Evolutionary conservation across 2,888 invertebrate species (phyloP).

Genomic region (Rhabditoides inermis): DNA sequence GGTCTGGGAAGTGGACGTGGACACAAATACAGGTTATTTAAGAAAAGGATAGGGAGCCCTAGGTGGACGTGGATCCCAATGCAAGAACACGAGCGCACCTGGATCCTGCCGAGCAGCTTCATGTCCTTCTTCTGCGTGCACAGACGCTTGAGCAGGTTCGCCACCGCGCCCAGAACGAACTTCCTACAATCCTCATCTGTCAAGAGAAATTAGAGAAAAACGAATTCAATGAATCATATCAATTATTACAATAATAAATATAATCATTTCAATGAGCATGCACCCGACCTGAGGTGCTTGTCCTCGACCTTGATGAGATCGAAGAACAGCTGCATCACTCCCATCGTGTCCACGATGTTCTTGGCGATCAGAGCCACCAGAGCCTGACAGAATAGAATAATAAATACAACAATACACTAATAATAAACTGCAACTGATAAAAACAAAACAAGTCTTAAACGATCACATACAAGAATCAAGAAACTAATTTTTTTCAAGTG

Average conservation of each 20-base stretch:
- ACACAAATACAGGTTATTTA: no score
- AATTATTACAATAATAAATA: neutral
- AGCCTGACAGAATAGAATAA: no score
- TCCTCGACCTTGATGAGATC: constrained; percentile 70
- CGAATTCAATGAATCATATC: neutral
- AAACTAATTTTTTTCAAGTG: no score
- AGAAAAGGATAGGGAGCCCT: no score
- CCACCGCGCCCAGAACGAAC: constrained; percentile 81
- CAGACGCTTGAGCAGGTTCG: constrained; percentile 86
- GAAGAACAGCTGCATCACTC: constrained; percentile 81
- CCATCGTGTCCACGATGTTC: constrained; percentile 75
- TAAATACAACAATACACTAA: no score
- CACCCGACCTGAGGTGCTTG: constrained; percentile 50
- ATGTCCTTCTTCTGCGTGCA: constrained; percentile 85
- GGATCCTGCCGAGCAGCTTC: constrained; percentile 69
- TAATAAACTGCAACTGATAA: no score
- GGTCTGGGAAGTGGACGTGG: no score
- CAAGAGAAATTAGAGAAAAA: constrained; percentile 56
- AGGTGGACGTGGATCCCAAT: no score
- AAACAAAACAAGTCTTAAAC: no score
- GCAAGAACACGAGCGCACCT: no score
- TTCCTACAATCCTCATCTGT: constrained; percentile 63
- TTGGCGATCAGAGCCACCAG: constrained; percentile 77
- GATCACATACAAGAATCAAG: no score
- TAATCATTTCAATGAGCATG: neutral